Evolutionary conservation across 1,140 invertebrate species (phyloP), one percentile per base, ranked within the genome.

Genomic region (Aphaenogaster rudis): DNA sequence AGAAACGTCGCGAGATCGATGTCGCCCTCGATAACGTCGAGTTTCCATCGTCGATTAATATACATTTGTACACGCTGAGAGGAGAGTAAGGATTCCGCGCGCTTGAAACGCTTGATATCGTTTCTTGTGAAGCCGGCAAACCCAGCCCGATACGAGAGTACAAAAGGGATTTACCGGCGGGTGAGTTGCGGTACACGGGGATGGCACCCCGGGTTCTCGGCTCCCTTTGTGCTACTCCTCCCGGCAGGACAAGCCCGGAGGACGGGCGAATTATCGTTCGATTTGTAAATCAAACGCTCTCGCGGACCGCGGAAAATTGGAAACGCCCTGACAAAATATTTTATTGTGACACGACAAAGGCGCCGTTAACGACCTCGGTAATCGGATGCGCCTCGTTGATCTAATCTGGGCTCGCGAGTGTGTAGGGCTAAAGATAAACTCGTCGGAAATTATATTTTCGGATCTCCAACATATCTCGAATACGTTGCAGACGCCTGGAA

Each of bases 231-330:
- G 21, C 42, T 21, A 39, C 21, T 59, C 36, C 42, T 64, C 71
- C 76, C 36, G 63, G 11, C 3, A n/a, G 78, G 54, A 48, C 78
- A 63, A 42, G 33, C 66, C 57, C 64, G 78, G 54, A 88, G 85
- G 66, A 86, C 82, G 79, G 61, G 69, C 89, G 84, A 91, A 90
- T 88, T 89, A 79, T 80, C 88, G 88, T 92, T 91, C 88, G 88
- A 92, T 92, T 92, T 91, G 86, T 87, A 91, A 92, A 92, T 92
- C 91, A 90, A 92, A 92, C 88, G 81, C 85, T 81, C 86, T 67
- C 84, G 78, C 85, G 64, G 59, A 64, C 71, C 48, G 77, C 82
- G 67, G 61, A 52, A 76, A 63, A 81, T 48, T 21, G 54, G 9
- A 52, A 8, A 66, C 82, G 69, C 21, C 61, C 61, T 33, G 57